Percentiles rank a stretch among this genome's conserved stretches.
phyloP scores from a whole-genome alignment of 2,113 vertebrate genomes.

The Hemiprocne comata region DNA sequence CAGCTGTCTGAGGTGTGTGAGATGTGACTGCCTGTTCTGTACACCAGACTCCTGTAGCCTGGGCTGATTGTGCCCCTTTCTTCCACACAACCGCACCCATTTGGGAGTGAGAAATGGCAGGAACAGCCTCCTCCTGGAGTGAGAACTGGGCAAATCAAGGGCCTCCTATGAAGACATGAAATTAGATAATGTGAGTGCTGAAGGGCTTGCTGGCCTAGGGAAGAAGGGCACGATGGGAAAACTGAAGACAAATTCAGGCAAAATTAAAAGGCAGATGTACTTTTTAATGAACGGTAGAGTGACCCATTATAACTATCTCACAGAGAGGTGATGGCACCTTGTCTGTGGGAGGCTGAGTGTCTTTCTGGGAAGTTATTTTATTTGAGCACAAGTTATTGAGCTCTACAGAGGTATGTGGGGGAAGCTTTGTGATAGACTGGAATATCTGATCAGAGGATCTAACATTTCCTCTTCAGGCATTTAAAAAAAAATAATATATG shows the following conservation, averaged over 20 bases:
- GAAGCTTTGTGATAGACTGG: not conserved
- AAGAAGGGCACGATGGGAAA: not conserved
- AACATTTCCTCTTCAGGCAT: not conserved
- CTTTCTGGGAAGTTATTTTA: not conserved
- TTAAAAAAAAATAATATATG: not conserved
- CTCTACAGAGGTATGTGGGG: not conserved
- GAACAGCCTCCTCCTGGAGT: not conserved
- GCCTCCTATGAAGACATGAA: fast-evolving
- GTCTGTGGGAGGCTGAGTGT: not conserved
- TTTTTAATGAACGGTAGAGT: not conserved
- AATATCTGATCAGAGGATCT: not conserved
- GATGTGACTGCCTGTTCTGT: not conserved
- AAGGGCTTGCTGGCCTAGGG: not conserved
- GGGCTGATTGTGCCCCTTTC: not conserved
- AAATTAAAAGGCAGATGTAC: not conserved
- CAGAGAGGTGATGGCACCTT: not conserved
- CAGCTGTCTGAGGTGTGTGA: not conserved
- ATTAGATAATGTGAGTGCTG: not conserved
- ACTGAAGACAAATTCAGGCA: not conserved
- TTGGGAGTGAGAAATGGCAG: not conserved
- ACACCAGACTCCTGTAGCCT: not conserved
- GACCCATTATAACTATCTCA: not conserved
- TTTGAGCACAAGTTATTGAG: not conserved
- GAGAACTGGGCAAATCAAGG: not conserved
- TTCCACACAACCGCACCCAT: not conserved